A percentile compares a stretch with the other conserved stretches of the same genome.
phyloP scores from a whole-genome alignment of 2,113 vertebrate species.

The Crotalus tigris region DNA sequence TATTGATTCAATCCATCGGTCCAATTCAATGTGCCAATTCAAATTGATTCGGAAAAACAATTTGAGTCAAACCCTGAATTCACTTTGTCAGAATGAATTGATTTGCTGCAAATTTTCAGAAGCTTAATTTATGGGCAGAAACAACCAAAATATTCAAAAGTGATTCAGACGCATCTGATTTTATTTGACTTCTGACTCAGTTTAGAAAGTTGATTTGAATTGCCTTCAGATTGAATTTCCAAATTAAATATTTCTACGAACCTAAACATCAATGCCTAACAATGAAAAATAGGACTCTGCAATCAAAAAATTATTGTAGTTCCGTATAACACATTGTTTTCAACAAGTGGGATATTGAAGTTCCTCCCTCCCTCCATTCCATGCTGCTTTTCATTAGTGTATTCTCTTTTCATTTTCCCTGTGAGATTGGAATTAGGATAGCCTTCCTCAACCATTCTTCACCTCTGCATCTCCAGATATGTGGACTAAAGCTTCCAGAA shows the following conservation, averaged over 20 bases:
- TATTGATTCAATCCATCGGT: neutral
- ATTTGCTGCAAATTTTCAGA: neutral
- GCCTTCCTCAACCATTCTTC: neutral
- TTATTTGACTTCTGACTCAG: neutral
- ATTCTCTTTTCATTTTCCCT: neutral
- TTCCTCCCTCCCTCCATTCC: neutral
- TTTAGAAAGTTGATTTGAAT: neutral
- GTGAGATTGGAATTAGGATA: neutral
- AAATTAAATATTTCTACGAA: neutral
- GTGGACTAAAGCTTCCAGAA: neutral
- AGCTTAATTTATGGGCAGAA: neutral
- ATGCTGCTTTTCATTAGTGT: neutral
- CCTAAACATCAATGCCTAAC: neutral
- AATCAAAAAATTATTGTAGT: neutral
- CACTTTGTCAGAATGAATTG: neutral
- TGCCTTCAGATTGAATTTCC: neutral
- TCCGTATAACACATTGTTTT: neutral
- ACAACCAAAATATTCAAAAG: neutral
- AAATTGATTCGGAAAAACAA: neutral
- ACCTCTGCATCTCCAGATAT: neutral
- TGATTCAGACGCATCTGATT: neutral
- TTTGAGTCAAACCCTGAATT: neutral
- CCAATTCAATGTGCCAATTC: neutral
- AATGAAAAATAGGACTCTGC: neutral
- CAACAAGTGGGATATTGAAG: neutral